Evolutionary conservation across 2,888 invertebrate species (phyloP).

Genomic region (Morinoia aosen): DNA sequence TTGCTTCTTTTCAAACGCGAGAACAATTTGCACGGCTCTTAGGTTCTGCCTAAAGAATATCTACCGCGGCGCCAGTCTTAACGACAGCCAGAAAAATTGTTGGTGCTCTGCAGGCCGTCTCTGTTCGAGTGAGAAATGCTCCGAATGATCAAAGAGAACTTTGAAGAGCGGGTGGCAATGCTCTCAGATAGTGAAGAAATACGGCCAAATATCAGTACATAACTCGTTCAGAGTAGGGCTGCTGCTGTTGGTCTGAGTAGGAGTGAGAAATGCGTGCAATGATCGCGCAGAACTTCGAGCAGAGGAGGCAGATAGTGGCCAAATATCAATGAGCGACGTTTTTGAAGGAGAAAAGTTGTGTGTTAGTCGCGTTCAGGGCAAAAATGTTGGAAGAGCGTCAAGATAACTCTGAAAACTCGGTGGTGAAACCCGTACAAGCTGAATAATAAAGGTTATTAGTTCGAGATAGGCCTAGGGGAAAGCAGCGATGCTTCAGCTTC

Average conservation of each 20-base stretch:
- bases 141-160: slow-evolving; percentile 9
- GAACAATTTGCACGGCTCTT: slow-evolving; percentile 1
- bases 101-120: slow-evolving; percentile 3
- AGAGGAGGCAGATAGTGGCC: slow-evolving; percentile 1
- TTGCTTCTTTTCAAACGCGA: slow-evolving; percentile 17
- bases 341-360: neutral
- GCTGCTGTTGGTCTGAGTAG: neutral
- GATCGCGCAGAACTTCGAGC: neutral
- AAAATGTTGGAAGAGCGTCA: neutral
- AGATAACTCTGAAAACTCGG: neutral
- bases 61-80: slow-evolving; percentile 17
- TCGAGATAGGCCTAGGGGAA: neutral
- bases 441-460: neutral
- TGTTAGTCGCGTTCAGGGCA: neutral
- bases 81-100: slow-evolving; percentile 17
- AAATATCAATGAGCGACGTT: neutral
- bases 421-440: neutral
- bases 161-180: slow-evolving; percentile 4
- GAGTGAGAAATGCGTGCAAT: neutral
- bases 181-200: neutral
- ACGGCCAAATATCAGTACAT: slow-evolving; percentile 12
- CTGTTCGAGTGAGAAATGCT: slow-evolving; percentile 3
- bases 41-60: slow-evolving; percentile 17
- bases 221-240: neutral
- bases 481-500: neutral